These are phyloP conservation scores for Ictidomys tridecemlineatus DNA, from an alignment of 2,113 vertebrate genomes.

Conservation along the genomic window DNA sequence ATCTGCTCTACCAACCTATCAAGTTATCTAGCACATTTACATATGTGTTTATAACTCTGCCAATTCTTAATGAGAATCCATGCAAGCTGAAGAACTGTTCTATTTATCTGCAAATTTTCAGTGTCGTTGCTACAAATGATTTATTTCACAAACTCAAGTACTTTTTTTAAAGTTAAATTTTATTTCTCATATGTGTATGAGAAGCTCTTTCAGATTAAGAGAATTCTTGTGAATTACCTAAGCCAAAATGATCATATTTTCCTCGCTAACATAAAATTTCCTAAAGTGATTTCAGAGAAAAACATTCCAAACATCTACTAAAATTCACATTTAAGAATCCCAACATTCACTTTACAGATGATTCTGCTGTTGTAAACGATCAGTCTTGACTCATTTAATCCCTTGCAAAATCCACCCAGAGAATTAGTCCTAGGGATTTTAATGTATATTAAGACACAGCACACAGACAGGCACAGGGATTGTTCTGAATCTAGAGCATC, in stretches of 20 bases:
- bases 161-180: conserved; percentile 53
- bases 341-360: not conserved
- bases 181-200: conserved; percentile 31
- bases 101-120: not conserved
- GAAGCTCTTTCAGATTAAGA: conserved; percentile 47
- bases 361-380: conserved; percentile 47
- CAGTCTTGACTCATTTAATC: conserved; percentile 16
- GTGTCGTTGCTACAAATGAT: not conserved
- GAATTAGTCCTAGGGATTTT: not conserved
- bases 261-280: conserved; percentile 33
- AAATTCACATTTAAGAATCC: conserved; percentile 59
- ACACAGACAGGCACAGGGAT: not conserved
- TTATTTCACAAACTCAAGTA: conserved; percentile 51
- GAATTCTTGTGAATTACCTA: conserved; percentile 54
- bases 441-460: not conserved
- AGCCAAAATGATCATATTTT: conserved; percentile 57
- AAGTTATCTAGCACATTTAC: not conserved
- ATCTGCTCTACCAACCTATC: not conserved
- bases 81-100: not conserved
- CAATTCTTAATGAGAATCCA: not conserved
- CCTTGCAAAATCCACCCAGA: conserved; percentile 32
- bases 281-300: conserved; percentile 56
- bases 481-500: not conserved
- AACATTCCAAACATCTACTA: conserved; percentile 10
- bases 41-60: not conserved